A percentile compares a stretch with the other conserved stretches of the same genome.
phyloP scores from a whole-genome alignment of 2,113 vertebrate species.

The Catharus bicknelli region DNA sequence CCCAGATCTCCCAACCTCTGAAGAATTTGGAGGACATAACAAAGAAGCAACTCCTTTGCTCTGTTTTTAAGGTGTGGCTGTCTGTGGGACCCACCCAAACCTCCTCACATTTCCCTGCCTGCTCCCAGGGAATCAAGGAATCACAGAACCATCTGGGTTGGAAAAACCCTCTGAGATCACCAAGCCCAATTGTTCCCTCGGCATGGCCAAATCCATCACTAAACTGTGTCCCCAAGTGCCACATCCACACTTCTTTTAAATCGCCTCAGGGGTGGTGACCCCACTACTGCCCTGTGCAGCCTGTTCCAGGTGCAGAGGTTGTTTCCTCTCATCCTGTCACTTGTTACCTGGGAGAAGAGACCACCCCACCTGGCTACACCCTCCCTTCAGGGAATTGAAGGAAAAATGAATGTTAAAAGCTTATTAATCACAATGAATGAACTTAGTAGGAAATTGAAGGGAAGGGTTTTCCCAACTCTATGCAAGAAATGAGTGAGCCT shows the following conservation, averaged over 20 bases:
- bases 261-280: neutral
- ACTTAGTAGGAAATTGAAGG: neutral
- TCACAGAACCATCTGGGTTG: neutral
- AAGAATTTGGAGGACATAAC: neutral
- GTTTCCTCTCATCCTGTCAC: neutral
- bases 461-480: neutral
- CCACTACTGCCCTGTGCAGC: neutral
- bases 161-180: neutral
- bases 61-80: neutral
- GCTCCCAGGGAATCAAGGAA: neutral
- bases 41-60: neutral
- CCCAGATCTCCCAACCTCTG: accelerated
- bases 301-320: neutral
- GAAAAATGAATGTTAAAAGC: neutral
- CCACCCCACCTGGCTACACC: neutral
- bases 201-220: neutral
- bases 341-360: neutral
- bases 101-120: accelerated
- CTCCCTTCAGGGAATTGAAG: neutral
- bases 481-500: accelerated
- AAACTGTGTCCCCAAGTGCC: neutral
- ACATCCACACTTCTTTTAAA: neutral
- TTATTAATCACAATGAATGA: neutral
- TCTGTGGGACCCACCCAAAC: neutral
- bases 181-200: neutral